Conservation (phyloP, 2,888 invertebrate species). For the Synanthedon andrenaeformis region DNA sequence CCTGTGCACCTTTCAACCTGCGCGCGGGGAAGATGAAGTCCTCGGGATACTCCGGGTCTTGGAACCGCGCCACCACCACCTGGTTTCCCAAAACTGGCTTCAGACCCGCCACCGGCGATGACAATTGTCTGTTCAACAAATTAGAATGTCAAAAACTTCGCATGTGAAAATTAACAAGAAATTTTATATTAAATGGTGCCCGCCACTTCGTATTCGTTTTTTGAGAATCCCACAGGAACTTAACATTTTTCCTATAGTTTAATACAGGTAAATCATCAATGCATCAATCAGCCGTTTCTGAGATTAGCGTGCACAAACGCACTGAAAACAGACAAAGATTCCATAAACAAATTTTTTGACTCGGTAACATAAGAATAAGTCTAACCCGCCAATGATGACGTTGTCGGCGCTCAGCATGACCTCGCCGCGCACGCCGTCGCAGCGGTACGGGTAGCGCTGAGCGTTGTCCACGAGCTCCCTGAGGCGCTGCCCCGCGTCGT, state of each 20-base stretch:
- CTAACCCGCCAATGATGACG: conserved; percentile 76
- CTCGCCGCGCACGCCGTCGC: conserved; percentile 87
- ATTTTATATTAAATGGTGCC: not conserved
- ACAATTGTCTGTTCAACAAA: conserved; percentile 58
- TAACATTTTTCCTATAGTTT: too few species aligned
- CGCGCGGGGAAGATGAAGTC: conserved; percentile 84
- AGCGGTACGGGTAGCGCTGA: conserved; percentile 72
- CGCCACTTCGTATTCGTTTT: too few species aligned
- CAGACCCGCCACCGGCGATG: conserved; percentile 79
- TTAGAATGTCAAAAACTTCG: not conserved
- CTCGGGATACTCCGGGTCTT: conserved; percentile 82
- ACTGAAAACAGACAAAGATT: too few species aligned
- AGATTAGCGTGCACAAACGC: too few species aligned
- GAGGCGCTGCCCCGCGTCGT: conserved; percentile 24
- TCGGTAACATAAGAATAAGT: too few species aligned
- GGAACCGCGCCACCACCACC: conserved; percentile 76
- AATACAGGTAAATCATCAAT: too few species aligned
- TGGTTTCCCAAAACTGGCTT: conserved; percentile 71
- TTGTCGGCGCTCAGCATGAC: conserved; percentile 80
- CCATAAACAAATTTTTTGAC: too few species aligned
- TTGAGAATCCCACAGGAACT: too few species aligned
- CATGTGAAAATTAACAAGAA: not conserved
- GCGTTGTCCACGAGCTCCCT: conserved; percentile 61
- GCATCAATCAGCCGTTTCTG: too few species aligned
- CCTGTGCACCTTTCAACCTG: conserved; percentile 74